These are phyloP conservation scores for Heliothis peltigera DNA, from an alignment of 2,888 invertebrate species.

Conservation along the genomic window DNA sequence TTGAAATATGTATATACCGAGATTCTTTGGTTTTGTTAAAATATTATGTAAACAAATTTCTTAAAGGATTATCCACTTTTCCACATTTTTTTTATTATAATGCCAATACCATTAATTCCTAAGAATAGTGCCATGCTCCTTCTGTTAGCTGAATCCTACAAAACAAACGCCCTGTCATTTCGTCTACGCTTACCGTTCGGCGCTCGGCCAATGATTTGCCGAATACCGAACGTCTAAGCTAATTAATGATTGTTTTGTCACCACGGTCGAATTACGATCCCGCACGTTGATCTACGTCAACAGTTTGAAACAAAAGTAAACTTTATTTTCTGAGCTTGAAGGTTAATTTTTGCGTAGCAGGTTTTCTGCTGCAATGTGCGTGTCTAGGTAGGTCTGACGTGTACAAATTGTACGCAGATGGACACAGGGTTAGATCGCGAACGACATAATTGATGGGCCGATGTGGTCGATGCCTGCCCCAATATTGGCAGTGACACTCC, in stretches of 20 bases:
- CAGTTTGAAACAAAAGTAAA: slow-evolving; percentile 30
- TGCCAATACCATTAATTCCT: slow-evolving; percentile 16
- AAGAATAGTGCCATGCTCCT: slow-evolving; percentile 44
- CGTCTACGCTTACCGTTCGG: slow-evolving; percentile 63
- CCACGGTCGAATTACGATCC: slow-evolving; percentile 75
- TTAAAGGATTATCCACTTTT: too few relatives aligned
- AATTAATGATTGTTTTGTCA: slow-evolving; percentile 84
- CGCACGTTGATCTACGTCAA: slow-evolving; percentile 64
- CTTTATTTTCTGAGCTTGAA: slow-evolving; percentile 56
- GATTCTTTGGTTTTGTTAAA: too few relatives aligned
- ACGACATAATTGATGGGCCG: slow-evolving; percentile 83
- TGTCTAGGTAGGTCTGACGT: slow-evolving; percentile 74
- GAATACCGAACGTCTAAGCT: slow-evolving; percentile 73
- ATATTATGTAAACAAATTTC: too few relatives aligned
- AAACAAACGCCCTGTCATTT: slow-evolving; percentile 75
- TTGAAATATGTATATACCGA: too few relatives aligned
- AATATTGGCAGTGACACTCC: slow-evolving; percentile 70
- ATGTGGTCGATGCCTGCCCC: slow-evolving; percentile 69
- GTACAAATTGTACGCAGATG: slow-evolving; percentile 84
- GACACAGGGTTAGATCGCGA: slow-evolving; percentile 83
- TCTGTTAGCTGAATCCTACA: slow-evolving; percentile 58
- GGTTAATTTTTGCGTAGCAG: slow-evolving; percentile 54
- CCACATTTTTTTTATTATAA: too few relatives aligned
- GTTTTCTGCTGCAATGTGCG: slow-evolving; percentile 53
- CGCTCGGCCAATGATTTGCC: slow-evolving; percentile 79